Conservation (phyloP, 2,113 vertebrate species). For the Phodopus roborovskii region DNA sequence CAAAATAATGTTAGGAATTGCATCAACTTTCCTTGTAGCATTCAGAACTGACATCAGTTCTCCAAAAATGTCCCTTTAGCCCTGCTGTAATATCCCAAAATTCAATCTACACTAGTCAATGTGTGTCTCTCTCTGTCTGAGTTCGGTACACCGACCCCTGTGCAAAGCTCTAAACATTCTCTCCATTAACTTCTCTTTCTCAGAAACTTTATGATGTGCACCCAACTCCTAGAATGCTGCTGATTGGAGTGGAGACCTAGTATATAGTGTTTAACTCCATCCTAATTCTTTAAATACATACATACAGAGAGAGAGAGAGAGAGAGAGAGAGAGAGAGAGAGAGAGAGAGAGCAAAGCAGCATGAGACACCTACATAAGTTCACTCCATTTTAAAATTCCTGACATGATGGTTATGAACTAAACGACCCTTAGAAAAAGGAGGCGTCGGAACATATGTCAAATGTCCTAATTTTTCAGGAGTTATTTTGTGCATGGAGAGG, state of each 20-base stretch:
- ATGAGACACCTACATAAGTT: neutral
- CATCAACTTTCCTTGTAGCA: neutral
- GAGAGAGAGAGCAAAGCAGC: neutral
- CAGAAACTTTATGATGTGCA: neutral
- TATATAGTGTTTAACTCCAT: neutral
- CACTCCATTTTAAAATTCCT: neutral
- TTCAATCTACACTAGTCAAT: neutral
- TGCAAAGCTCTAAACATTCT: neutral
- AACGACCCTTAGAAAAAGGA: neutral
- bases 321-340: neutral
- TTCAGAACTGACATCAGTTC: neutral
- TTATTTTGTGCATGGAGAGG: neutral
- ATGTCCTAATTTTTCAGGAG: neutral
- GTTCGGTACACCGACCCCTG: neutral
- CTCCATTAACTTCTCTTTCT: neutral
- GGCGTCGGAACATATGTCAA: neutral
- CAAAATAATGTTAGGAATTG: neutral
- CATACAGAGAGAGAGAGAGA: too few species aligned
- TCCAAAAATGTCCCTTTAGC: neutral
- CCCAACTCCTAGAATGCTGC: neutral
- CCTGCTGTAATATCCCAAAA: neutral
- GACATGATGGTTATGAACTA: neutral
- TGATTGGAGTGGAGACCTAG: neutral
- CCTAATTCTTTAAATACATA: neutral
- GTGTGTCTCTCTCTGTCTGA: neutral